Percentiles rank a stretch among this genome's conserved stretches.
Evolutionary conservation across 2,888 invertebrate species (phyloP).

Genomic region (Synergus japonicus): DNA sequence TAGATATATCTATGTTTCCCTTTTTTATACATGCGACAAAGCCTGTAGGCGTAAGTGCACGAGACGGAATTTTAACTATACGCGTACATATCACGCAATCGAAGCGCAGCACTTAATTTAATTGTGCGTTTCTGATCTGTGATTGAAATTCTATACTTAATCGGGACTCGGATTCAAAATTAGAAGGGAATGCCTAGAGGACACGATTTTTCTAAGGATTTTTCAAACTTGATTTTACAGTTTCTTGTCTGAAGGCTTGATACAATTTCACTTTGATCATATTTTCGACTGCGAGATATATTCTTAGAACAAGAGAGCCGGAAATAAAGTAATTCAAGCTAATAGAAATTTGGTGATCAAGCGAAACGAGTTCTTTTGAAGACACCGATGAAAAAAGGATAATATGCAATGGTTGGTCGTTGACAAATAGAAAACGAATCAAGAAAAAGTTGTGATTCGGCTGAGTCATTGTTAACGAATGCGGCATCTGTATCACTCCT

Average conservation of each 20-base stretch:
- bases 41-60: constrained; percentile 40
- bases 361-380: neutral
- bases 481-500: neutral
- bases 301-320: neutral
- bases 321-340: constrained; percentile 4
- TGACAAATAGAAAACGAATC: neutral
- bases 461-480: neutral
- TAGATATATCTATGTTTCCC: constrained; percentile 1
- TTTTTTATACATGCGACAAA: constrained; percentile 33
- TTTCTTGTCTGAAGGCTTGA: neutral
- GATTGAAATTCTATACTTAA: constrained; percentile 29
- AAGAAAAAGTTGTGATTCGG: neutral
- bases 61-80: constrained; percentile 30
- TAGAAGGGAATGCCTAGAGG: constrained; percentile 13
- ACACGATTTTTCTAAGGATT: neutral
- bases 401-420: neutral
- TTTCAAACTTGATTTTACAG: neutral
- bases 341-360: neutral
- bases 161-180: constrained; percentile 27
- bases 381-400: neutral
- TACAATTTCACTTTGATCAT: neutral
- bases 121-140: constrained; percentile 29
- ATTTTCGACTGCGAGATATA: no score
- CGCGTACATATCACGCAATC: constrained; percentile 25
- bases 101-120: constrained; percentile 36